These are phyloP conservation scores for Sicus ferrugineus DNA, from an alignment of 2,888 invertebrate genomes.

Conservation along the genomic window DNA sequence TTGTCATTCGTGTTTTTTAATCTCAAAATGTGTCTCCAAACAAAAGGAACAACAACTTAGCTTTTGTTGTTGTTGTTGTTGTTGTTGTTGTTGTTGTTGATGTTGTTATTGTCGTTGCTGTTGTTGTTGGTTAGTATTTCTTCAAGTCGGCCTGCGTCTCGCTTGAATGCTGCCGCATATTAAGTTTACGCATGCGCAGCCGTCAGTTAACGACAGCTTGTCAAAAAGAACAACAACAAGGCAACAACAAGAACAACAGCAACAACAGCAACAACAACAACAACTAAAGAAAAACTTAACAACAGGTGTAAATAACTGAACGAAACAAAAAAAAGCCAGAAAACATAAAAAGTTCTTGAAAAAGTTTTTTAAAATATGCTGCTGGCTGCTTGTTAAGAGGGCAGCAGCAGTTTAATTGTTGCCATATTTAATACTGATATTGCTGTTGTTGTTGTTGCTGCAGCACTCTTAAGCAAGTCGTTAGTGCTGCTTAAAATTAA, in stretches of 20 bases:
- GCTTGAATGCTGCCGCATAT: background rate
- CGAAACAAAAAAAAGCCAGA: conserved; percentile 25
- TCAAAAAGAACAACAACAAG: conserved; percentile 22
- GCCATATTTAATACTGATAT: no score
- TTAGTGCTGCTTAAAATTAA: conserved; percentile 54
- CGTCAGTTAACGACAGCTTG: conserved; percentile 22
- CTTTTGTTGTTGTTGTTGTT: background rate
- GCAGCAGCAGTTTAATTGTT: no score
- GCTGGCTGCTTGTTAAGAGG: no score
- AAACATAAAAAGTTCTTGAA: no score
- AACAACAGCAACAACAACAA: conserved; percentile 8
- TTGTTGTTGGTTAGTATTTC: background rate
- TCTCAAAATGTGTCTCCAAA: conserved; percentile 27
- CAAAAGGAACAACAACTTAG: conserved; percentile 9
- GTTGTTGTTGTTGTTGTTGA: background rate
- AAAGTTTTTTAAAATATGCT: no score
- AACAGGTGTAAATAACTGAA: conserved; percentile 19
- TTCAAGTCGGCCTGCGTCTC: background rate
- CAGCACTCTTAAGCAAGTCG: conserved; percentile 36
- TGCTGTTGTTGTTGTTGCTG: conserved; percentile 37
- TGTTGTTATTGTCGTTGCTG: conserved; percentile 12
- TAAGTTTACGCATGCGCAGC: conserved; percentile 26
- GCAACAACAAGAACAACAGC: background rate
- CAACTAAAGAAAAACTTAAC: conserved; percentile 5
- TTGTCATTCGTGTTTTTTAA: conserved; percentile 11